A percentile compares a stretch with the other conserved stretches of the same genome.
These are phyloP conservation scores for Acronicta leporina DNA, from an alignment of 2,888 invertebrate species.

Conservation along the genomic window DNA sequence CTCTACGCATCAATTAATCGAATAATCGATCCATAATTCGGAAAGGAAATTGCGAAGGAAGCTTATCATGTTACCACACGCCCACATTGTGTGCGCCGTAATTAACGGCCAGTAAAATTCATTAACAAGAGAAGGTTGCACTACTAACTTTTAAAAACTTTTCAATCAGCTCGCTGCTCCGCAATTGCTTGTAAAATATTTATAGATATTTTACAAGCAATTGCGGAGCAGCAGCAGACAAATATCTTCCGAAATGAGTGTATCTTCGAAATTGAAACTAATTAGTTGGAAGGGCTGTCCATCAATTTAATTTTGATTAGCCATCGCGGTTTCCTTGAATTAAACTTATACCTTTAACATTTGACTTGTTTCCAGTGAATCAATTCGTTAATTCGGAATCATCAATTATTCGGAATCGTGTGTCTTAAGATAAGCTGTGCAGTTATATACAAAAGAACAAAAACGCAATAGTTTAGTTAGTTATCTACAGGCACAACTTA, in stretches of 20 bases:
- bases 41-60: conserved; percentile 41
- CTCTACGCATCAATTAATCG: conserved; percentile 16
- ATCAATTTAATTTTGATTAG: conserved; percentile 30
- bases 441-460: neutral
- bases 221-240: too few relatives aligned
- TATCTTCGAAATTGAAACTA: conserved; percentile 34
- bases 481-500: too few relatives aligned
- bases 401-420: too few relatives aligned
- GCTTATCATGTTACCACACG: conserved; percentile 34
- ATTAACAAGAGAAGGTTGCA: conserved; percentile 4
- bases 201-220: too few relatives aligned
- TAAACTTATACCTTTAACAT: conserved; percentile 2
- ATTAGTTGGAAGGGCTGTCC: conserved; percentile 27
- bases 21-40: conserved; percentile 26
- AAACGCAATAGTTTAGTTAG: too few relatives aligned
- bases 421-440: neutral
- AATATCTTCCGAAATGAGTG: conserved; percentile 21
- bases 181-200: conserved; percentile 22
- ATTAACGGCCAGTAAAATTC: conserved; percentile 22
- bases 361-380: neutral
- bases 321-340: conserved; percentile 21
- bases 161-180: conserved; percentile 16
- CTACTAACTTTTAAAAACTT: conserved; percentile 27
- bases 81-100: conserved; percentile 20
- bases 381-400: too few relatives aligned